These are phyloP conservation scores for Scolopax rusticola DNA, from an alignment of 2,797 vertebrate species.

Conservation along the genomic window DNA sequence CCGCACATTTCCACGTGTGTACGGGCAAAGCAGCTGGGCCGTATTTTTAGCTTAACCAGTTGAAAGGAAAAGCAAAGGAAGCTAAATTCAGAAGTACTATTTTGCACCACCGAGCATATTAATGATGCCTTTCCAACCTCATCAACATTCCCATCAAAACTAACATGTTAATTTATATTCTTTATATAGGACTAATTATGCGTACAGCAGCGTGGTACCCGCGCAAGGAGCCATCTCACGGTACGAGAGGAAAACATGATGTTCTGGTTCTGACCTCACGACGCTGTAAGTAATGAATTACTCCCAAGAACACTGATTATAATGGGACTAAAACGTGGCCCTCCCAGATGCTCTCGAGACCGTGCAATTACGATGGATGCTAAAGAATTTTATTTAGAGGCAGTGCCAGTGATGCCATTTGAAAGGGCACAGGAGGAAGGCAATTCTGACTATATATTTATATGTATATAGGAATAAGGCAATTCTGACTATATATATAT, in stretches of 20 bases:
- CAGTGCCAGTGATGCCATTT: background rate
- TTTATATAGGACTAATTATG: conserved; percentile 43
- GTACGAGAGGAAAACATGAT: background rate
- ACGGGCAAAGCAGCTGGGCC: conserved; percentile 44
- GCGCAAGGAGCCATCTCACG: background rate
- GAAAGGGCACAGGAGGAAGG: background rate
- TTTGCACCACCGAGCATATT: conserved; percentile 46
- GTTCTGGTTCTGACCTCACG: background rate
- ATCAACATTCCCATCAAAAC: conserved; percentile 56
- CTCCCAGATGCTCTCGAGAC: background rate
- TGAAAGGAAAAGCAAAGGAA: conserved; percentile 54
- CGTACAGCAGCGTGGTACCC: background rate
- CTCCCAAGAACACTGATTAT: background rate
- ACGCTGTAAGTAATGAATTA: background rate
- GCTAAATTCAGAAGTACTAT: conserved; percentile 53
- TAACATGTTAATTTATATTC: conserved; percentile 66
- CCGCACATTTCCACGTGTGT: conserved; percentile 16
- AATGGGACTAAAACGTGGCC: background rate
- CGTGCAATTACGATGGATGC: background rate
- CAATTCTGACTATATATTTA: background rate
- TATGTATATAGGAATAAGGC: background rate
- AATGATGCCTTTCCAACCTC: conserved; percentile 50
- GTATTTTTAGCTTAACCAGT: conserved; percentile 49
- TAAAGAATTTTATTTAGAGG: background rate
- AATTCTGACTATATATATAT: background rate